Percentiles rank a stretch among this genome's conserved stretches.
phyloP scores from a whole-genome alignment of 1,140 invertebrate genomes.

The Aphaenogaster rudis region DNA sequence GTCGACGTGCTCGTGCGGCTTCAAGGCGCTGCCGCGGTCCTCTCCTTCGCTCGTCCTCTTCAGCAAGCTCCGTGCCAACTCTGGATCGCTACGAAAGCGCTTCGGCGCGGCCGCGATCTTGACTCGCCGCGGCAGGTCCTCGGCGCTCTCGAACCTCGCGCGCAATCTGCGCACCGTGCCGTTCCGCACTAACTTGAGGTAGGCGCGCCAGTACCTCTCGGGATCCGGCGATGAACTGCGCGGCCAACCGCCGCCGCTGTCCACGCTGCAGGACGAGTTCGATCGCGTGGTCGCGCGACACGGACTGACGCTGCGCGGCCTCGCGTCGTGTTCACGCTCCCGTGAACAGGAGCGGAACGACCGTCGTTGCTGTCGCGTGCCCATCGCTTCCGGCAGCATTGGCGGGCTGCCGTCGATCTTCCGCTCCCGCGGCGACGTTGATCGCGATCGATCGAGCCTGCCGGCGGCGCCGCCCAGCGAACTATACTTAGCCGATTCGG shows the following conservation, averaged over 20 bases:
- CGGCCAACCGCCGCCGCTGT: constrained; percentile 88
- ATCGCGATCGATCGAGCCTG: constrained; percentile 74
- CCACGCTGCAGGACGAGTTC: constrained; percentile 88
- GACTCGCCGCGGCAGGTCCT: constrained; percentile 83
- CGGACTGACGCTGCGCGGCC: constrained; percentile 84
- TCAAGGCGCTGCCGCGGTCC: constrained; percentile 76
- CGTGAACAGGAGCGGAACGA: constrained; percentile 75
- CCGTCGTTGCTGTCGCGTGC: constrained; percentile 72
- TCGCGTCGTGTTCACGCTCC: constrained; percentile 80
- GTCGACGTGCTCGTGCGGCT: constrained; percentile 88
- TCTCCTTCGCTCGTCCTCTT: constrained; percentile 84
- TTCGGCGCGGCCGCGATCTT: constrained; percentile 85
- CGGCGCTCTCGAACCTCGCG: constrained; percentile 91
- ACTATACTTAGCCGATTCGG: constrained; percentile 81
- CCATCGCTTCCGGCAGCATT: constrained; percentile 76
- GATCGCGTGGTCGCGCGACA: constrained; percentile 79
- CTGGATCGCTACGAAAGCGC: constrained; percentile 92
- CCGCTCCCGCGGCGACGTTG: constrained; percentile 74
- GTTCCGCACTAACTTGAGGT: constrained; percentile 90
- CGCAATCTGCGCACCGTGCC: constrained; percentile 92
- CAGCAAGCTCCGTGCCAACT: constrained; percentile 89
- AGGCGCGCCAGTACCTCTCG: constrained; percentile 90
- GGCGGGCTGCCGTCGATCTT: constrained; percentile 77
- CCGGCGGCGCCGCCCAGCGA: constrained; percentile 50
- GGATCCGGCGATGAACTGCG: constrained; percentile 91